Conservation (phyloP, 2,797 vertebrate species). For the Bradypodion pumilum region DNA sequence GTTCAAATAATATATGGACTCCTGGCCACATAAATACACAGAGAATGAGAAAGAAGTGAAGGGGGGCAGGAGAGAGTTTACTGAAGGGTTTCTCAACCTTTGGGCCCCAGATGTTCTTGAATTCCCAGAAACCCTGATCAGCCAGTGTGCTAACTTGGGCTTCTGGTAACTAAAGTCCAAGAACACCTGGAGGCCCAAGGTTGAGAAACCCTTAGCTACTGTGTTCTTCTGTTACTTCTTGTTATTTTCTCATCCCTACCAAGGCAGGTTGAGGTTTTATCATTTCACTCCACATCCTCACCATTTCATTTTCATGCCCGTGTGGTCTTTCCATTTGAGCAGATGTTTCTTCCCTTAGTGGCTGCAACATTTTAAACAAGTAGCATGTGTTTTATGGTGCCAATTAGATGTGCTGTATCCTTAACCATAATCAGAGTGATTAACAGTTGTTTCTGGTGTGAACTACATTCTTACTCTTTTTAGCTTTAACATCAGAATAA, state of each 20-base stretch:
- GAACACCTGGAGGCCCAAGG: too few relatives aligned
- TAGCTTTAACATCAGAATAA: constrained; percentile 31
- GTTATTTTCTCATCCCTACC: background rate
- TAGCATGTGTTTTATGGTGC: constrained; percentile 41
- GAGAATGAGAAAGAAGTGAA: too few relatives aligned
- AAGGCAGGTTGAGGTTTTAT: background rate
- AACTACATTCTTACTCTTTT: constrained; percentile 22
- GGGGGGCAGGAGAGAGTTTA: too few relatives aligned
- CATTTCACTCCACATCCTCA: constrained; percentile 15
- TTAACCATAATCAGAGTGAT: constrained; percentile 47
- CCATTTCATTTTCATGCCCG: constrained; percentile 10
- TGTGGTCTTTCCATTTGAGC: constrained; percentile 22
- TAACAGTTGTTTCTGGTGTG: constrained; percentile 26
- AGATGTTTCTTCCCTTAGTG: constrained; percentile 30
- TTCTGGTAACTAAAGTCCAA: too few relatives aligned
- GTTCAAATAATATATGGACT: background rate
- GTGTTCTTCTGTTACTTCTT: background rate
- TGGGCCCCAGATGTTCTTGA: too few relatives aligned
- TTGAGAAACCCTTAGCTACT: too few relatives aligned
- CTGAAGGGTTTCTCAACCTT: too few relatives aligned
- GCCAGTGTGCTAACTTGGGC: too few relatives aligned
- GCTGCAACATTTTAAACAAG: constrained; percentile 38
- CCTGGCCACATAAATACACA: background rate
- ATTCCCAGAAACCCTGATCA: too few relatives aligned
- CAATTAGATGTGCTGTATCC: constrained; percentile 28